phyloP scores from a whole-genome alignment of 2,113 vertebrate genomes.

The Haemorhous mexicanus region DNA sequence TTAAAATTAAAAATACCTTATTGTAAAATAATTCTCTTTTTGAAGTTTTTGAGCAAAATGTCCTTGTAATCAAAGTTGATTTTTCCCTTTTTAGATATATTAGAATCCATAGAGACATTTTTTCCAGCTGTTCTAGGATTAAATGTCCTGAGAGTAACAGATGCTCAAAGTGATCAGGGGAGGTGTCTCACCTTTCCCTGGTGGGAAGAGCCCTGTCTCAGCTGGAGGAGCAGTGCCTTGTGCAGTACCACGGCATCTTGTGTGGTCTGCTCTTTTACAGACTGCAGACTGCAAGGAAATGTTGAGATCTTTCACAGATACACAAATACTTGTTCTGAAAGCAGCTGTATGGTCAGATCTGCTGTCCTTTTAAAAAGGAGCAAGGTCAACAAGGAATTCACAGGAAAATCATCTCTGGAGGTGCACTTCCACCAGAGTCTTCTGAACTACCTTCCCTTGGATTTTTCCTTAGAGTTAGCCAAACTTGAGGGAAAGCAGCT shows the following conservation, averaged over 20 bases:
- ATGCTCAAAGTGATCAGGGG: not conserved
- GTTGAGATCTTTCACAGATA: rapidly evolving
- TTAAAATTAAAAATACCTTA: not conserved
- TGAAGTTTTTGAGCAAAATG: not conserved
- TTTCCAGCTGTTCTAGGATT: not conserved
- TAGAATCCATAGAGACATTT: not conserved
- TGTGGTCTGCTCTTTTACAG: not conserved
- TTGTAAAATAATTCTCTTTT: not conserved
- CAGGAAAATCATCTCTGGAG: not conserved
- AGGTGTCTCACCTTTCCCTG: too few relatives aligned
- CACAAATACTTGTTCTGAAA: not conserved
- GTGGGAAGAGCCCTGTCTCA: not conserved
- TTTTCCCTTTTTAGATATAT: not conserved
- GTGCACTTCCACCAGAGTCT: not conserved
- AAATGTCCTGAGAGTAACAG: not conserved
- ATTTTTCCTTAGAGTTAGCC: not conserved
- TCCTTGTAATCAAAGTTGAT: not conserved
- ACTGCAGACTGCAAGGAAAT: not conserved
- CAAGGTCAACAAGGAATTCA: not conserved
- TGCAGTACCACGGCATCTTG: not conserved
- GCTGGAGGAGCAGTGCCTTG: not conserved
- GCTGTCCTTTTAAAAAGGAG: not conserved
- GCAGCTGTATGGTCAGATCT: not conserved
- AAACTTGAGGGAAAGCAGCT: not conserved
- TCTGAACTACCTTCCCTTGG: not conserved